Evolutionary conservation across 2,113 vertebrate species (phyloP).

Genomic region (Mola mola): DNA sequence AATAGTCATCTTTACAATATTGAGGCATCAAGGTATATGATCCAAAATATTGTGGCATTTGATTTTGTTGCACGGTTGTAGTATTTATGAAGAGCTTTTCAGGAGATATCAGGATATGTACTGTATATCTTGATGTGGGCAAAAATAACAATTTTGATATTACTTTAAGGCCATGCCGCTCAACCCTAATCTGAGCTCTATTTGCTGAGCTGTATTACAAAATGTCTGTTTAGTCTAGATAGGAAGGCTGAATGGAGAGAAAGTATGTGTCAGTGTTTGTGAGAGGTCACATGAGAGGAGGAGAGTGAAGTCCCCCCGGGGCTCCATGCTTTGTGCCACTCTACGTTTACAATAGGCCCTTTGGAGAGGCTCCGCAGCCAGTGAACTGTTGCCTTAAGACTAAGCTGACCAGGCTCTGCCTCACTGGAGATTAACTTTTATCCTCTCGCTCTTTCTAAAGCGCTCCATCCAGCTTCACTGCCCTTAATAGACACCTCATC

Average conservation of each 20-base stretch:
- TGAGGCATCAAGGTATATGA: too few species aligned
- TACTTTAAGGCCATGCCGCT: too few species aligned
- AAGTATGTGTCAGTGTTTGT: conserved; percentile 44
- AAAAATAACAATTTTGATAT: too few species aligned
- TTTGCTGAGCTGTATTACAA: too few species aligned
- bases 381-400: conserved; percentile 65
- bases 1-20: too few species aligned
- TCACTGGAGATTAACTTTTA: conserved; percentile 61
- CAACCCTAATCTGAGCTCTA: too few species aligned
- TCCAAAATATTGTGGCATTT: too few species aligned
- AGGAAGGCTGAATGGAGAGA: conserved; percentile 33
- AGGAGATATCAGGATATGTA: too few species aligned
- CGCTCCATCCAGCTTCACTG: conserved; percentile 28
- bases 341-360: conserved; percentile 71
- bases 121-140: too few species aligned
- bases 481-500: conserved; percentile 37
- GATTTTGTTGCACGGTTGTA: too few species aligned
- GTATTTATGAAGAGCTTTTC: too few species aligned
- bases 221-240: conserved; percentile 46
- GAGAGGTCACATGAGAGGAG: conserved; percentile 64
- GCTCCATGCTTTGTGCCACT: conserved; percentile 63
- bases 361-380: conserved; percentile 66
- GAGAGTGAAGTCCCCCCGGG: conserved; percentile 61
- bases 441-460: conserved; percentile 39
- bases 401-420: conserved; percentile 49